phyloP scores from a whole-genome alignment of 2,888 invertebrate genomes.

The Drosophila yooni region DNA sequence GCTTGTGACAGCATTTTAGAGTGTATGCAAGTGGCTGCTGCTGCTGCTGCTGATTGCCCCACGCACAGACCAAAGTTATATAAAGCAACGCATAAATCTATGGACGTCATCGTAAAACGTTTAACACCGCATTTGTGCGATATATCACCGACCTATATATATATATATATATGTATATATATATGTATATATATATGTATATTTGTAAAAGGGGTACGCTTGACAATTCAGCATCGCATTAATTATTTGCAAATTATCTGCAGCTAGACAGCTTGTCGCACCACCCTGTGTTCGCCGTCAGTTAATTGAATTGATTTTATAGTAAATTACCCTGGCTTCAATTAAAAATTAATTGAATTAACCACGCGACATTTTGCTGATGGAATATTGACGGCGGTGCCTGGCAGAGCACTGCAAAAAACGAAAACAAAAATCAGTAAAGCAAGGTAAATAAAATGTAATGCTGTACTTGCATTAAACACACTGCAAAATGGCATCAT shows the following conservation, averaged over 20 bases:
- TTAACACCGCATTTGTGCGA: slow-evolving; percentile 56
- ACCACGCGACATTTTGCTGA: slow-evolving; percentile 30
- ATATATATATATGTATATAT: neutral
- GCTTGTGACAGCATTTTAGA: slow-evolving; percentile 11
- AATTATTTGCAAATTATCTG: slow-evolving; percentile 8
- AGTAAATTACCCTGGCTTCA: slow-evolving; percentile 19
- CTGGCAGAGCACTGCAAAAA: neutral
- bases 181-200: too few species aligned
- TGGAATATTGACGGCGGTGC: neutral
- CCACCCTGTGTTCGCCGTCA: neutral
- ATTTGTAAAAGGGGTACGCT: too few species aligned
- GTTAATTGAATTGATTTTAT: slow-evolving; percentile 30
- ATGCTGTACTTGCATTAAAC: slow-evolving; percentile 3
- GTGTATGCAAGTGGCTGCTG: slow-evolving; percentile 16
- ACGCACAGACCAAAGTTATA: slow-evolving; percentile 53
- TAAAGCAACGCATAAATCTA: slow-evolving; percentile 50
- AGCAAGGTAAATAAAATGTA: neutral
- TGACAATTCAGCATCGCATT: neutral
- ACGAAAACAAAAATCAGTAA: neutral
- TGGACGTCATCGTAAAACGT: slow-evolving; percentile 41
- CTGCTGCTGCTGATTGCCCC: slow-evolving; percentile 62
- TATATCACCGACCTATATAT: slow-evolving; percentile 5
- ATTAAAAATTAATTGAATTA: slow-evolving; percentile 53
- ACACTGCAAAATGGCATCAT: neutral
- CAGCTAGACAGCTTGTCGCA: neutral